Percentiles rank a stretch among this genome's conserved stretches.
Conservation (phyloP, 1,140 invertebrate genomes). For the Pogonognathellus flavescens region DNA sequence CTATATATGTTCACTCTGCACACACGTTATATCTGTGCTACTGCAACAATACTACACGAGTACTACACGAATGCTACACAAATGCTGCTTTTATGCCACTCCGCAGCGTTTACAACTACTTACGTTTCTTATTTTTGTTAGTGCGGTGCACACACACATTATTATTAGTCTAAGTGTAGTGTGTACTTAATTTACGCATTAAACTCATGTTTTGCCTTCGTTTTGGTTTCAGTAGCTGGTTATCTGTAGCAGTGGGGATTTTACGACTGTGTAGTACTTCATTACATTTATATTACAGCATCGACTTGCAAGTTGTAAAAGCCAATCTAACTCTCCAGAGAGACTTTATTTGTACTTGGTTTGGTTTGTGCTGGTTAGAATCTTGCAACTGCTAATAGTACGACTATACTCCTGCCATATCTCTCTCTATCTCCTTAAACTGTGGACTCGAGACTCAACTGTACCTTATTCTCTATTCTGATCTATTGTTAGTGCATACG, state of each 20-base stretch:
- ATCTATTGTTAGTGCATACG: not conserved
- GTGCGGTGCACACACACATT: not conserved
- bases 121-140: not conserved
- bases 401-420: not conserved
- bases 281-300: conserved; percentile 17
- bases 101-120: no score
- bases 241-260: conserved; percentile 10
- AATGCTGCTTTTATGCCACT: no score
- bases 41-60: no score
- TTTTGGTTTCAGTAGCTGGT: not conserved
- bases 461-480: not conserved
- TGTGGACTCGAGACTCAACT: not conserved
- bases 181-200: conserved; percentile 43
- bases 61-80: no score
- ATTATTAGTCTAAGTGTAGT: not conserved
- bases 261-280: conserved; percentile 19
- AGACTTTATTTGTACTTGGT: not conserved
- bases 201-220: conserved; percentile 27
- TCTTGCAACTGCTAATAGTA: not conserved
- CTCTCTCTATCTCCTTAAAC: not conserved
- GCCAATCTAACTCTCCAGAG: conserved; percentile 42
- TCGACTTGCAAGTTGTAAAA: conserved; percentile 5
- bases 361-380: not conserved
- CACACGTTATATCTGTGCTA: no score
- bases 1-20: no score